Percentiles rank a stretch among this genome's conserved stretches.
Evolutionary conservation across 2,113 vertebrate species (phyloP).

Genomic region (Chloropsis cyanopogon): DNA sequence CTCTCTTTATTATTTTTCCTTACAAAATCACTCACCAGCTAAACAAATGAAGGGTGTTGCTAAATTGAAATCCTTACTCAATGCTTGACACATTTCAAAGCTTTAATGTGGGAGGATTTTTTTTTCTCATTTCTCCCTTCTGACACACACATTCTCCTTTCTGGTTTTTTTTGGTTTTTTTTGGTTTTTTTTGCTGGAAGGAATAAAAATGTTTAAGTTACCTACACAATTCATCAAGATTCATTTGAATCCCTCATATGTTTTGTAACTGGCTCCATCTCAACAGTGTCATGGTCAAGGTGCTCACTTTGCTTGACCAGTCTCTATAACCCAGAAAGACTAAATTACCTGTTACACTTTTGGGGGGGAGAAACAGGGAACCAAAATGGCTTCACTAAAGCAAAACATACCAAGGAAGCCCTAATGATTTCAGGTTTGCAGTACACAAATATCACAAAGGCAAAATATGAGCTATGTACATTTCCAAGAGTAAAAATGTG

Average conservation of each 20-base stretch:
- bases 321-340: neutral
- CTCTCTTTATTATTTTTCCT: neutral
- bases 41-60: neutral
- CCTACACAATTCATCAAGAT: neutral
- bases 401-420: neutral
- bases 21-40: neutral
- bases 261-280: neutral
- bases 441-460: neutral
- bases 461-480: neutral
- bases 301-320: neutral
- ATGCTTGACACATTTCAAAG: neutral
- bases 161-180: neutral
- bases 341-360: neutral
- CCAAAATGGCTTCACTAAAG: neutral
- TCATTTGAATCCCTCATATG: neutral
- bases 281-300: neutral
- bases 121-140: neutral
- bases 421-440: neutral
- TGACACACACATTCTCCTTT: neutral
- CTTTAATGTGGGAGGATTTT: fast-evolving
- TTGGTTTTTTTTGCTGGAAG: neutral
- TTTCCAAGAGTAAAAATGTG: neutral
- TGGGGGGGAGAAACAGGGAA: fast-evolving
- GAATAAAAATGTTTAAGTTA: neutral
- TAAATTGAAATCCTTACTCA: neutral